These are phyloP conservation scores for Cantharis flavilabris DNA, from an alignment of 2,888 invertebrate species.

Conservation along the genomic window DNA sequence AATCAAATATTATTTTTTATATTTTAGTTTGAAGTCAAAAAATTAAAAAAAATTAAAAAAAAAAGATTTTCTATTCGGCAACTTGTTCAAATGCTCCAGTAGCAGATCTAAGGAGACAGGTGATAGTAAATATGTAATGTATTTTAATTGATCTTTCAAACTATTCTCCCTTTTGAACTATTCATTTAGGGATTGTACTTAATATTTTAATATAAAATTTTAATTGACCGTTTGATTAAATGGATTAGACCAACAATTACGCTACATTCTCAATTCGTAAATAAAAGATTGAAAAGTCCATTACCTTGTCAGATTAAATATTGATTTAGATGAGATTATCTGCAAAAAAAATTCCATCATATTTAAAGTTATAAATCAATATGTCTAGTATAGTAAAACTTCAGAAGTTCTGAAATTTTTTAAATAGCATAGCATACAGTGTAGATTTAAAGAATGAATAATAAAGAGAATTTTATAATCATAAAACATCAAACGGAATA, in stretches of 20 bases:
- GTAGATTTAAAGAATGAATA: not conserved
- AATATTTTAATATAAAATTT: not conserved
- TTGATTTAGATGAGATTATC: not conserved
- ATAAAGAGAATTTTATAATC: not conserved
- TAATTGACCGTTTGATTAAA: not conserved
- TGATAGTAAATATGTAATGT: too few species aligned
- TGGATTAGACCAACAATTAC: not conserved
- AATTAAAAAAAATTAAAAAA: too few species aligned
- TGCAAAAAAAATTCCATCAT: not conserved
- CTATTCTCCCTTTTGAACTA: too few species aligned
- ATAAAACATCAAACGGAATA: not conserved
- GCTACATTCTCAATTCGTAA: not conserved
- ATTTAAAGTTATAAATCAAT: not conserved
- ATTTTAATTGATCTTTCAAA: too few species aligned
- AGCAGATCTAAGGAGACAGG: too few species aligned
- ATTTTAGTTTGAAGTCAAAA: too few species aligned
- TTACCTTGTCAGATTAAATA: not conserved
- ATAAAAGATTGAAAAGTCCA: too few species aligned
- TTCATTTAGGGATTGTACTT: too few species aligned
- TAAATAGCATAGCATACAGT: not conserved
- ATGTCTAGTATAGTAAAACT: not conserved
- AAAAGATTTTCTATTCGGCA: too few species aligned
- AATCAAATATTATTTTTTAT: too few species aligned
- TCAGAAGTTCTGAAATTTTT: not conserved
- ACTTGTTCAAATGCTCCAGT: too few species aligned